Conservation (phyloP, 2,113 vertebrate genomes). For the Sylvietta virens region DNA sequence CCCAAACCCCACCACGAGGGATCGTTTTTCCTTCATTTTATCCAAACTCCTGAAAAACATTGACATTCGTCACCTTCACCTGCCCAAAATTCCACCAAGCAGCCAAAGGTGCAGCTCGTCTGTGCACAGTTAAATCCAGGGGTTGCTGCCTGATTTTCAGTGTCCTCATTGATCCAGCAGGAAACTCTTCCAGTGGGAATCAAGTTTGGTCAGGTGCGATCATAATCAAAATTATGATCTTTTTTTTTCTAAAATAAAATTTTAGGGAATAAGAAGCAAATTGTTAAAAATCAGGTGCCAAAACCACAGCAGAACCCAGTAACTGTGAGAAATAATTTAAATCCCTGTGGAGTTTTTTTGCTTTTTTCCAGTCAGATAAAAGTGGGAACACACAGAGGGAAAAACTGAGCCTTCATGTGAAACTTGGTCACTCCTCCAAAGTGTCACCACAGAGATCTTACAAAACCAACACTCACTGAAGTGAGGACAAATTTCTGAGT, state of each 20-base stretch:
- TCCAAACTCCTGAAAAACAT: neutral
- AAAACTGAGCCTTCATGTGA: neutral
- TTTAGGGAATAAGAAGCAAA: neutral
- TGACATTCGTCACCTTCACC: neutral
- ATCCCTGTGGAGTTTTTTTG: neutral
- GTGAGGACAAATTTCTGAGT: neutral
- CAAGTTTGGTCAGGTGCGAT: neutral
- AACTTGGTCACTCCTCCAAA: neutral
- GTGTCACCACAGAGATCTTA: neutral
- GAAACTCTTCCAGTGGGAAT: neutral
- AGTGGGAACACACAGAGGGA: neutral
- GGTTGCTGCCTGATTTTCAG: neutral
- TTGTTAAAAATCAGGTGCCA: neutral
- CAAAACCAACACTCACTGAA: neutral
- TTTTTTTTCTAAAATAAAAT: neutral
- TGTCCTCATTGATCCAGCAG: neutral
- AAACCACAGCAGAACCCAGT: neutral
- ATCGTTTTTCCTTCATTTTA: neutral
- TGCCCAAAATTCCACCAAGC: neutral
- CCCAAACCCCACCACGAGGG: neutral
- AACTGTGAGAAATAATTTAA: neutral
- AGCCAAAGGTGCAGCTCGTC: neutral
- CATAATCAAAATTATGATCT: neutral
- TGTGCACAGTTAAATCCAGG: neutral
- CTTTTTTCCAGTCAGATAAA: neutral